Base-by-base conservation (phyloP, 1,140 invertebrate species). In the Physella acuta region DNA sequence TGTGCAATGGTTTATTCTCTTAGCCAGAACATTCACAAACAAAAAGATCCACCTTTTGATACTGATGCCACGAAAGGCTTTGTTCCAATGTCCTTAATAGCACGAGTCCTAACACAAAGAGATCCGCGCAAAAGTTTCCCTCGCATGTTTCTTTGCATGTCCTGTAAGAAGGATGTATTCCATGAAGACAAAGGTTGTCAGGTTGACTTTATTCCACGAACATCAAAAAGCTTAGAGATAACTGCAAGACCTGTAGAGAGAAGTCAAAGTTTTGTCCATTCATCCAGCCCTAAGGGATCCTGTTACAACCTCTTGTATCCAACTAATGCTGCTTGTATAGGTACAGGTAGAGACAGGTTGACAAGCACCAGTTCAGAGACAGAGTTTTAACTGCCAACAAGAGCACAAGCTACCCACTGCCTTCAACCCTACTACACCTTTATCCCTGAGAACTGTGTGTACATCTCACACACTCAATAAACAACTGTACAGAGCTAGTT, bases 11-110 rank as follows among this genome's bases (percentile, higher is more conserved):
- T 94, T 1, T 94, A 93, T 78, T 93, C 92, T 59, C 88, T 94
- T 62, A 89, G 89, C 81, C 87, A 87, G 79, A 52, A 62, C 28
- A 63, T 49, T 24, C 61, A 53, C 56, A 61, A 61, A 44, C 36
- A 34, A 11, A 30, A 14, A 0, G n/a, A 28, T 16, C 53, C 36
- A 26, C 55, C 37, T 2, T 2, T 14, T n/a, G 24, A 3, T 4
- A 14, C 60, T 17, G 67, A 71, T 44, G 68, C 3, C 51, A 55
- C 68, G 3, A 68, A 70, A 28, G 93, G 94, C 71, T 90, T 92
- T 76, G 93, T 97, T 30, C 95, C 94, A 14, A 93, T 93, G 37
- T 91, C 93, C 20, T 91, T 97, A 58, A 94, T 97, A 90, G 94
- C 94, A 2, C 94, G 95, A 88, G 92, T 96, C 55, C 86, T 98